Conservation (phyloP, 37 sponge, comb jelly and placozoan species). For the Chondrilla cf. caribensis region DNA sequence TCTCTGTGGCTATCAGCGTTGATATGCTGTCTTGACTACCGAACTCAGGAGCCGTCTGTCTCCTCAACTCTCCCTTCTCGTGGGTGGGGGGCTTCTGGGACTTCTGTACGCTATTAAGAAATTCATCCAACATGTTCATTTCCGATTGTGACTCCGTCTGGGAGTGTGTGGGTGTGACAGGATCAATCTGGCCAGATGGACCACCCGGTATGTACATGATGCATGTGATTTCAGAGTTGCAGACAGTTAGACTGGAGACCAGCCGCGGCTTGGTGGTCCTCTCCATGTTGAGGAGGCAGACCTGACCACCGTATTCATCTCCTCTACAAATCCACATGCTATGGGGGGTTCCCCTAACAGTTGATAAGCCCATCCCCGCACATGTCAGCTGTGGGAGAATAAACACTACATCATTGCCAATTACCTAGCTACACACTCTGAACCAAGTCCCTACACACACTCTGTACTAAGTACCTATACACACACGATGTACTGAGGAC, state of each 20-base stretch:
- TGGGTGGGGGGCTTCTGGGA: not conserved
- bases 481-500: too few relatives aligned
- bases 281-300: conserved; percentile 47
- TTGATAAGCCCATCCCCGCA: conserved; percentile 54
- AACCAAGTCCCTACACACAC: too few relatives aligned
- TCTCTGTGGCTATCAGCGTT: not conserved
- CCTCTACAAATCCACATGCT: conserved; percentile 69
- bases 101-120: not conserved
- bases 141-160: not conserved
- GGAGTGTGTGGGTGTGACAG: not conserved
- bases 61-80: too few relatives aligned
- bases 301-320: conserved; percentile 63
- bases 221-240: conserved; percentile 55
- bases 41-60: not conserved
- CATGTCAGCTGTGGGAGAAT: conserved; percentile 37
- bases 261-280: conserved; percentile 33
- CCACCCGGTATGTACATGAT: conserved; percentile 34
- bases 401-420: not conserved
- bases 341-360: conserved; percentile 22
- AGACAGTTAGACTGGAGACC: conserved; percentile 61
- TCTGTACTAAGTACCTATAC: too few relatives aligned
- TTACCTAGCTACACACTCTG: too few relatives aligned
- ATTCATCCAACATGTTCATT: conserved; percentile 4
- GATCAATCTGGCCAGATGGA: not conserved
- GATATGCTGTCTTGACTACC: conserved; percentile 5